Evolutionary conservation across 2,113 vertebrate genomes (phyloP).

Genomic region (Sapajus apella): DNA sequence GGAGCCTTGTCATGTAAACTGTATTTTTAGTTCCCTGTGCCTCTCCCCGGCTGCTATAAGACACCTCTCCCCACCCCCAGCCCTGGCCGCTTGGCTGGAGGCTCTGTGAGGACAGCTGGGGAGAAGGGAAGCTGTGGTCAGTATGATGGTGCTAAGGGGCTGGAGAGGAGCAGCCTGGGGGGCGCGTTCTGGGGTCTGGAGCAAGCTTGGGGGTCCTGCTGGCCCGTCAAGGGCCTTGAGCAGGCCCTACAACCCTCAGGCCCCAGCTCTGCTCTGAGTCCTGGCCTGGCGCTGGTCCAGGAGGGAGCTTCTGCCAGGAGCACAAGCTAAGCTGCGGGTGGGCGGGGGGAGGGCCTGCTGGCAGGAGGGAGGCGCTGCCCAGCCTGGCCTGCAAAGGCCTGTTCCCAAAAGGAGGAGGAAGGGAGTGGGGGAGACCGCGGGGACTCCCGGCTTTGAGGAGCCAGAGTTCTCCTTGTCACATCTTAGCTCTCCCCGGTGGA

Average conservation of each 20-base stretch:
- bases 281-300: background rate
- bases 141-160: background rate
- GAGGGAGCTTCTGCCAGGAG: background rate
- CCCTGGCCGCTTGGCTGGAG: background rate
- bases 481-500: rapidly evolving
- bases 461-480: background rate
- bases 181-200: background rate
- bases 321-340: background rate
- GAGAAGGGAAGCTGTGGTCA: constrained; percentile 26
- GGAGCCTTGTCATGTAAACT: background rate
- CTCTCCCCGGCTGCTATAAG: background rate
- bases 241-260: background rate
- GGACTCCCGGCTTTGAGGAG: background rate
- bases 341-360: background rate
- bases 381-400: background rate
- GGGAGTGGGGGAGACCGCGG: background rate
- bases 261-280: background rate
- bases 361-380: background rate
- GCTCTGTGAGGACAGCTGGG: constrained; percentile 29
- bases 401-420: background rate
- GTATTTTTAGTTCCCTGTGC: constrained; percentile 64
- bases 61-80: constrained; percentile 39
- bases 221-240: rapidly evolving
- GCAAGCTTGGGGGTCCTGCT: background rate
- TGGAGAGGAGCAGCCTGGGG: background rate